Percentiles rank a stretch among this genome's conserved stretches.
Conservation (phyloP, 2,888 invertebrate genomes). For the Xanthorhoe designata region DNA sequence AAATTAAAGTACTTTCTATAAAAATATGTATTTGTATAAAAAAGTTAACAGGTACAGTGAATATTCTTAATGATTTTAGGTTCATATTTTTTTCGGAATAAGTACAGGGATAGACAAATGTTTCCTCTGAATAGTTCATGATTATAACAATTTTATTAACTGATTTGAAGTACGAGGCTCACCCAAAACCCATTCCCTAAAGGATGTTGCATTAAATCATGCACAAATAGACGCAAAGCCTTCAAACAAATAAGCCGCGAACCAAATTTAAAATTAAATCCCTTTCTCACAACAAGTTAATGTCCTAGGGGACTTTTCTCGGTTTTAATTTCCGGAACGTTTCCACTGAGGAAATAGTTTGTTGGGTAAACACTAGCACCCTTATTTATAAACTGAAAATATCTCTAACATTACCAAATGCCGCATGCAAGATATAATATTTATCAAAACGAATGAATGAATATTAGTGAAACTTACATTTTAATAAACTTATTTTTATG, state of each 20-base stretch:
- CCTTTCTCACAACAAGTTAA: slow-evolving; percentile 72
- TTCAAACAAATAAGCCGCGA: slow-evolving; percentile 65
- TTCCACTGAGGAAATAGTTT: slow-evolving; percentile 80
- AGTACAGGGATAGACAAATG: no score
- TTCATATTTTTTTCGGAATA: no score
- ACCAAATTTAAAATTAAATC: slow-evolving; percentile 77
- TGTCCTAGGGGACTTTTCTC: slow-evolving; percentile 77
- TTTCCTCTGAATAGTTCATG: background rate
- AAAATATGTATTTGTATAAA: no score
- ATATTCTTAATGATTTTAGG: no score
- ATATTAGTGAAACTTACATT: no score
- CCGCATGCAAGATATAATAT: background rate
- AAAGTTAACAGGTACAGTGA: no score
- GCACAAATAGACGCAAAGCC: slow-evolving; percentile 34
- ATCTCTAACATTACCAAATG: background rate
- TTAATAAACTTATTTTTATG: no score
- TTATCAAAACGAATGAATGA: no score
- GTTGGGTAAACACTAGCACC: slow-evolving; percentile 54
- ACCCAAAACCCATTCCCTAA: background rate
- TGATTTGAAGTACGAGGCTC: no score
- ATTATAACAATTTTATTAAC: no score
- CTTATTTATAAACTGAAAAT: slow-evolving; percentile 14
- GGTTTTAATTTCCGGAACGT: slow-evolving; percentile 81
- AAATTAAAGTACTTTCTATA: no score
- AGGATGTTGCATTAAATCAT: slow-evolving; percentile 23